Base-by-base conservation (phyloP, 2,797 vertebrate species). In the Novumbra hubbsi region DNA sequence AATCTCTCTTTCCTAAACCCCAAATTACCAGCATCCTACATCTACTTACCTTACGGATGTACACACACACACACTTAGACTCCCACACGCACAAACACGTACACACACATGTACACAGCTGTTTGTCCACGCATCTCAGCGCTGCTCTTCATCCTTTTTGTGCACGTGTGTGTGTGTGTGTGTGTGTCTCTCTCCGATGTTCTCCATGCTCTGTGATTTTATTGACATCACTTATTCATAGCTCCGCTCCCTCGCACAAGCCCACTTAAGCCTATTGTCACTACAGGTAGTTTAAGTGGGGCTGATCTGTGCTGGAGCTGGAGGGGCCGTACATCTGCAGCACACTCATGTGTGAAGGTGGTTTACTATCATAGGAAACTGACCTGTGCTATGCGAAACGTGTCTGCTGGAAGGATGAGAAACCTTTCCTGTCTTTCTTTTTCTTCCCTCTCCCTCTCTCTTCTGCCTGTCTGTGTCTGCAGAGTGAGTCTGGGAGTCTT, bases 191-290 rank as follows among this genome's bases (percentile, higher is more conserved):
- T 72, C 49, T 66, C 65, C 48, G 73, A 70, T 71, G 57, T 45
- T 79, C 68, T 68, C 74, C 72, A 73, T 70, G 74, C 80, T 81
- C 69, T 82, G 78, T 81, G 83, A 82, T 85, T 84, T 85, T 81
- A 83, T 76, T 78, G 68, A 81, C 78, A 91, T 91, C 71, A 85
- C 82, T 91, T 89, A 90, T 90, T 90, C 74, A 90, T 89, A 80
- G 19, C 73, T 60, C 71, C 75, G 62, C 77, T 80, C 76, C 80
- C 84, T 79, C 79, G 84, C 69, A 86, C 70, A 74, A 65, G 64
- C 74, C 70, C 75, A 83, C 84, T 82, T 77, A 77, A 81, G 69
- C 74, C 75, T 62, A 81, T 80, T 83, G 78, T 87, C 83, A 85
- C 71, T 77, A 81, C 81, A 83, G 28, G 52, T 74, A 77, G 77